Base-by-base conservation (phyloP, 1,140 invertebrate species). In the Harpegnathos saltator region DNA sequence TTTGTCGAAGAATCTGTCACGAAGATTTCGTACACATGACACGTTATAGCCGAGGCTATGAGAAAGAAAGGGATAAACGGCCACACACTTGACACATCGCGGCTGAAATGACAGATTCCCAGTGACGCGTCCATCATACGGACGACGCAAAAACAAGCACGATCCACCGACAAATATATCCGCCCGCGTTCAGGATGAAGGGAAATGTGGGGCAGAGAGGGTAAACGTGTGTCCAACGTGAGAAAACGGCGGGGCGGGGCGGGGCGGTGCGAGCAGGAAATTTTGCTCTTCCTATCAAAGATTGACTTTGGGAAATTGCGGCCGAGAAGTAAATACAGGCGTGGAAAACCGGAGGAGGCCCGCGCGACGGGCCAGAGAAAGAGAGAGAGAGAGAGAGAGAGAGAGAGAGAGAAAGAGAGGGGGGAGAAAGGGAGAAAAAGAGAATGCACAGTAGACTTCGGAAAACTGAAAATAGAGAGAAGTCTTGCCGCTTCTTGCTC, bases 271-370 rank as follows among this genome's bases (percentile, higher is more conserved):
- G 63, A 69, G 33, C 75, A 71, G 75, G 65, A 80, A 80, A 80
- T 80, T 80, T 69, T 71, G 65, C 24, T 80, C 65, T 80, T 80
- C 33, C 52, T 69, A 52, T n/a, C 75, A 38, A 80, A 59, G 52
- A 80, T 80, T 71, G 75, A 65, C 75, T 80, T 80, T 80, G 19
- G 59, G 17, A 54, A 71, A 71, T 80, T 71, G 75, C 33, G 22
- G 22, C 19, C 33, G 33, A 80, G 65, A 80, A 80, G 66, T 71
- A 80, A 80, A 80, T 44, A 80, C 48, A 44, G 29, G 29, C 62
- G 33, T 52, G 65, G 44, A 44, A 58, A 56, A 58, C 50, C 56
- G 11, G 38, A 22, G 59, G 62, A 26, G 44, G 65, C 19, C 29
- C n/a, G n/a, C 17, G 75, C n/a, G 22, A 44, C 38, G 11, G 38